Evolutionary conservation across 2,797 vertebrate genomes (phyloP).

Genomic region (Saguinus oedipus): DNA sequence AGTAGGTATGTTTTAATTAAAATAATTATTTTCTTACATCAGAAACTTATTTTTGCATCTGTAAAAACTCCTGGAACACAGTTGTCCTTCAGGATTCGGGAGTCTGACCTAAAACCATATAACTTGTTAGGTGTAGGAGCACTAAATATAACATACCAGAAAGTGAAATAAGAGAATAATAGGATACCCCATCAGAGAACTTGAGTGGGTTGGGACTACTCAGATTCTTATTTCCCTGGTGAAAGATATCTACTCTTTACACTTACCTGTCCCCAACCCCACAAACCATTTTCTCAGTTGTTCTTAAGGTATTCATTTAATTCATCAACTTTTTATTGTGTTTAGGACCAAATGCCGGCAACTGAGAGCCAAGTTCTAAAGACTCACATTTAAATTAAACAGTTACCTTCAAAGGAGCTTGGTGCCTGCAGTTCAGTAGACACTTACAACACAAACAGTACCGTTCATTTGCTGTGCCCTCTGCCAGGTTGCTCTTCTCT

Average conservation of each 20-base stretch:
- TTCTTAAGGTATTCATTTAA: constrained; percentile 36
- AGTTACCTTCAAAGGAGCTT: not conserved
- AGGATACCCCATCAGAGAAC: not conserved
- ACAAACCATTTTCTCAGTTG: constrained; percentile 6
- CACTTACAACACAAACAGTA: not conserved
- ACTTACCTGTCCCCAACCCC: not conserved
- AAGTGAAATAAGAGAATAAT: not conserved
- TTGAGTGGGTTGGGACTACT: not conserved
- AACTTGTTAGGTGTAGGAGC: not conserved
- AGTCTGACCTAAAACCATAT: not conserved
- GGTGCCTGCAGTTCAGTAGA: not conserved
- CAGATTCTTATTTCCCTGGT: not conserved
- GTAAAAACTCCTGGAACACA: not conserved
- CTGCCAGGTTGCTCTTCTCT: not conserved
- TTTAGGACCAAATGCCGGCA: not conserved
- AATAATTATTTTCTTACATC: not conserved
- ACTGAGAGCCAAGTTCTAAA: not conserved
- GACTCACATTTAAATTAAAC: not conserved
- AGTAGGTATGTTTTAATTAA: not conserved
- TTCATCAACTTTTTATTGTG: not conserved
- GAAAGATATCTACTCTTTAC: not conserved
- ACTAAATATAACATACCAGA: not conserved
- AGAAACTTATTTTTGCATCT: constrained; percentile 6
- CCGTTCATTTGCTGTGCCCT: not conserved
- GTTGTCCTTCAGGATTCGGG: not conserved